Evolutionary conservation across 1,140 invertebrate genomes (phyloP), one percentile per base, ranked within the genome.

Genomic region (Sycophaga agraensis): DNA sequence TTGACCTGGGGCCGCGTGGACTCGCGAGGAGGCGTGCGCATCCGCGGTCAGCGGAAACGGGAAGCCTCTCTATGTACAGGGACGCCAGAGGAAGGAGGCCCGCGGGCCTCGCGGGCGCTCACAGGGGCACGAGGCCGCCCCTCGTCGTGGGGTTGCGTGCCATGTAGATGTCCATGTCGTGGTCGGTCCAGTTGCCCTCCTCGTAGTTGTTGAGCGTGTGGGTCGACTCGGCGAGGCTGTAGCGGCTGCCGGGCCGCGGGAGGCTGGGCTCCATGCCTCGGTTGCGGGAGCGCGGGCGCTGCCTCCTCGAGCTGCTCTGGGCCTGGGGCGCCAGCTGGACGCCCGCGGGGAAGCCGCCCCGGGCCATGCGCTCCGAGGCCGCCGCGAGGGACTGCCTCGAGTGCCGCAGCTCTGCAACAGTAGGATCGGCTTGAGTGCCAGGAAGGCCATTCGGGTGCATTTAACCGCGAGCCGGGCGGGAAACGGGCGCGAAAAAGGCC

Each of bases 151-250:
- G 89, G 81, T 95, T 95, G 69, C 93, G 85, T 54, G 92, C 89
- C 87, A 94, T 93, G 79, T 96, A 96, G 70, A 96, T 94, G 67
- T 96, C 93, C 89, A 95, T 93, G 74, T 96, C 93, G 74, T 96
- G 92, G 77, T 96, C 94, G 51, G 93, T 96, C 93, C 93, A 96
- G 74, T 94, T 94, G 74, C 94, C 93, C 71, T 94, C 92, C 73
- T 89, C 89, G 74, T 91, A 92, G 78, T 92, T 89, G 67, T 91
- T 92, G 43, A 93, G 81, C 6, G 90, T 92, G 68, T 92, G 89
- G 40, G 87, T 89, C 16, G 88, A 89, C 48, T 88, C 88, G 39
- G 87, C 86, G 17, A 84, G 82, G 70, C 88, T 89, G 74, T 89
- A 89, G 65, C 89, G 77, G 74, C 84, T 85, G 60, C 84, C 82